Base-by-base conservation (phyloP, 1,140 invertebrate genomes). In the Melipona quadrifasciata region DNA sequence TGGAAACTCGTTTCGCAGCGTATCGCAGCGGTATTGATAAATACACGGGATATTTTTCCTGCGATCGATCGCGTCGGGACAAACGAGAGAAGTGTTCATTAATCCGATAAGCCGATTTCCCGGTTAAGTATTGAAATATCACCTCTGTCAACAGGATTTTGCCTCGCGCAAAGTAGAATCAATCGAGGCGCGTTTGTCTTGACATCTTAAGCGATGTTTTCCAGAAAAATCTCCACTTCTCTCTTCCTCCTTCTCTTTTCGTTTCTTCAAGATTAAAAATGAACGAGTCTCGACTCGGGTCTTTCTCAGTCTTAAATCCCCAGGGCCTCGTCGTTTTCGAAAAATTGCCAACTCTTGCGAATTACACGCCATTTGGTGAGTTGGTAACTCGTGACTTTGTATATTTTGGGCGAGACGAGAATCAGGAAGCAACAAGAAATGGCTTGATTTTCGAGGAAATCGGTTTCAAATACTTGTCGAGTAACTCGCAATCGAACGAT, bases 101-200 rank as follows among this genome's bases (percentile, higher is more conserved):
- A 65, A 82, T 76, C 73, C 61, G 51, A 67, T 82, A 68, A 82
- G 31, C 80, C 80, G 80, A 76, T 82, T 82, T 31, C 51, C 51
- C 57, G 21, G 75, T 12, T 84, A 84, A 79, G 67, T 61, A 84
- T 58, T 79, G 75, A 84, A 84, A 78, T 82, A 82, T 82, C 51
- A 21, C 34, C 47, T 53, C 55, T 55, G 31, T 77, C 73, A 31
- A 68, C 73, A 34, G 24, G 39, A 53, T 65, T 31, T 51, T n/a
- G 31, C 61, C 47, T 47, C 39, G 39, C 39, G 39, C 68, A 82
- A 82, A 82, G 61, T 68, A 77, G 73, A 68, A 82, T 77, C 24
- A 47, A 82, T 81, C 57, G 57, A 34, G 55, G 31, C n/a, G n/a
- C 47, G 19, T 55, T 11, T 51, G 8, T 31, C 72, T 74, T 31